phyloP scores from a whole-genome alignment of 2,113 vertebrate species.

The Sialia sialis region DNA sequence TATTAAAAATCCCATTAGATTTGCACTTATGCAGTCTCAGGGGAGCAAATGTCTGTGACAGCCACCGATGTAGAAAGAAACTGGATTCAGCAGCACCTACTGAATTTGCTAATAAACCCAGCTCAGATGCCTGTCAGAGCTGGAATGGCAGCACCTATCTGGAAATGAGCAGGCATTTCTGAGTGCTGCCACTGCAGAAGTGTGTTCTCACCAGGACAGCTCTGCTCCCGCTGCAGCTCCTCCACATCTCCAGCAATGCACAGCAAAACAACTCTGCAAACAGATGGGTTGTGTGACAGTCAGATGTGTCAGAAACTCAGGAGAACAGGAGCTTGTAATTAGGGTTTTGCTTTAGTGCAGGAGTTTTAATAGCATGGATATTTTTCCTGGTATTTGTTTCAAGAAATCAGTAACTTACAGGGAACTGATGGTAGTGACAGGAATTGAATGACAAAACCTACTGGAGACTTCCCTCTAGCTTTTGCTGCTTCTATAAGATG shows the following conservation, averaged over 20 bases:
- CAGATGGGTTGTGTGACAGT: not conserved
- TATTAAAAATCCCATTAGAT: not conserved
- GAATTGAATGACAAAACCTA: not conserved
- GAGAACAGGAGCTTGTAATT: conserved; percentile 8
- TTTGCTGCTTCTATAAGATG: not conserved
- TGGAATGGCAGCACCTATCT: not conserved
- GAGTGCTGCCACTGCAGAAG: not conserved
- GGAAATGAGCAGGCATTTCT: not conserved
- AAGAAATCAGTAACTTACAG: not conserved
- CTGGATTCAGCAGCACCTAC: not conserved
- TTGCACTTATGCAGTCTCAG: not conserved
- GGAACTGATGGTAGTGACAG: not conserved
- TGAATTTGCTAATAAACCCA: not conserved
- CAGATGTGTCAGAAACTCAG: not conserved
- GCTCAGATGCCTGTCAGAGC: not conserved
- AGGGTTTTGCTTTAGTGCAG: not conserved
- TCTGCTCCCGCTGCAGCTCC: not conserved
- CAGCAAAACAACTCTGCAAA: not conserved
- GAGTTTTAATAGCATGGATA: not conserved
- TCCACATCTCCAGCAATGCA: not conserved
- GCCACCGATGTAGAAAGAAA: not conserved
- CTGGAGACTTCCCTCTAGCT: not conserved
- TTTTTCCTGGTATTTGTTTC: conserved; percentile 2
- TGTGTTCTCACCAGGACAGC: not conserved
- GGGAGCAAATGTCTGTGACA: not conserved